Evolutionary conservation across 2,797 vertebrate genomes (phyloP), one percentile per base, ranked within the genome.

Genomic region (Sarcoramphus papa): DNA sequence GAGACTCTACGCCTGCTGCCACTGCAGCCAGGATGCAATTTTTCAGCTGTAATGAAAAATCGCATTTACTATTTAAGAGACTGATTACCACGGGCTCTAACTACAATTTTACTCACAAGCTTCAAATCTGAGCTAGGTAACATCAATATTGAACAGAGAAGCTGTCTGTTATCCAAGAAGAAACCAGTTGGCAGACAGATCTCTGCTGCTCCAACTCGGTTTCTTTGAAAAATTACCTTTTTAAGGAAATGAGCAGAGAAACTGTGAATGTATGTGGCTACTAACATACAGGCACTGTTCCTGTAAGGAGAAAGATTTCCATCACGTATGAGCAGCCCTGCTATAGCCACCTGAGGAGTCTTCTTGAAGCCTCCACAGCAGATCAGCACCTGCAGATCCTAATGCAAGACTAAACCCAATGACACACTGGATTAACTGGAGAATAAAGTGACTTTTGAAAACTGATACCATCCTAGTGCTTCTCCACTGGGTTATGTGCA

Each of bases 61-160:
- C 6, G 3, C 56, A 24, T 53, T 89, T 56, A 14, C 15, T 70
- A 8, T 30, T 83, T 17, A 57, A 68, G 41, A 80, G n/a, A 8
- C 16, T 54, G 41, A 74, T 51, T n/a, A 56, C 40, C n/a, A 68
- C 0, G 1, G 41, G 37, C 31, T n/a, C 59, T 54, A 68, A 64
- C 59, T 79, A 81, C 27, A 41, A 24, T 41, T 90, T 65, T 57
- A 81, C 53, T 91, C 74, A 87, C 28, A 50, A 54, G 33, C 31
- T 94, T 60, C 67, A 95, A 82, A 94, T 80, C 69, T 70, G 86
- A 96, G 84, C 41, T 22, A 80, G 70, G 65, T 57, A 88, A 73
- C 60, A 47, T 27, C 50, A 97, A 33, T 6, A 90, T 24, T 20
- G 89, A 63, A 41, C 9, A 75, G 43, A 84, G 54, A 20, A 74